Evolutionary conservation across 2,888 invertebrate genomes (phyloP), one percentile per base, ranked within the genome.

Genomic region (Geotrupes spiniger): DNA sequence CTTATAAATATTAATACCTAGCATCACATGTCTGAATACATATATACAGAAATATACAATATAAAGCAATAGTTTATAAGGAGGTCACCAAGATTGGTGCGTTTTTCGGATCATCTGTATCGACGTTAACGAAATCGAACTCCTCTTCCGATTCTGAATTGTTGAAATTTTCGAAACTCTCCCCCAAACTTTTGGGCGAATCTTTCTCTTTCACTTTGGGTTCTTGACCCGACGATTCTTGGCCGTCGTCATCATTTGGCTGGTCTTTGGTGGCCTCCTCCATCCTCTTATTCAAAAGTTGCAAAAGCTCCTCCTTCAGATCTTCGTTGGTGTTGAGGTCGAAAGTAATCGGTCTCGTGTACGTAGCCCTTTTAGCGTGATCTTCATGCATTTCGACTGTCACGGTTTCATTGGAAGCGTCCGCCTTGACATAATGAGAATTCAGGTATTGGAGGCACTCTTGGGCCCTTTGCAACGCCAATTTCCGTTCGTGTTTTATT

Each of bases 141-240:
- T 50, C 50, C 5, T 50, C 50, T 10, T 50, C 50, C 31, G 45
- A 46, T 2, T 46, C 46, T 4, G 50, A 36, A 16, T 50, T 50
- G 9, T 42, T 46, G 27, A 46, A 45, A 14, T 46, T 45, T 14
- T 50, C 50, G 21, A 47, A 47, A 36, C 46, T 46, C n/a, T 36
- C 36, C 11, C 41, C 46, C 6, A 27, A 17, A 11, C 40, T 39
- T 4, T 28, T 29, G 10, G 27, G 29, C 8, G 36, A 16, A 4
- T 14, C 6, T 2, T 29, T 31, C 1, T 12, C 6, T 25, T 37
- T 45, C 12, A 16, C 4, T 4, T 5, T 11, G 29, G 29, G 27
- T n/a, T 26, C 6, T n/a, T 26, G 6, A 26, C n/a, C 27, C n/a
- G 27, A 26, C n/a, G 27, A 6, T 26, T 26, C 27, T 6, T 26